Conservation (phyloP, 2,888 invertebrate species). For the Cryptus armator region DNA sequence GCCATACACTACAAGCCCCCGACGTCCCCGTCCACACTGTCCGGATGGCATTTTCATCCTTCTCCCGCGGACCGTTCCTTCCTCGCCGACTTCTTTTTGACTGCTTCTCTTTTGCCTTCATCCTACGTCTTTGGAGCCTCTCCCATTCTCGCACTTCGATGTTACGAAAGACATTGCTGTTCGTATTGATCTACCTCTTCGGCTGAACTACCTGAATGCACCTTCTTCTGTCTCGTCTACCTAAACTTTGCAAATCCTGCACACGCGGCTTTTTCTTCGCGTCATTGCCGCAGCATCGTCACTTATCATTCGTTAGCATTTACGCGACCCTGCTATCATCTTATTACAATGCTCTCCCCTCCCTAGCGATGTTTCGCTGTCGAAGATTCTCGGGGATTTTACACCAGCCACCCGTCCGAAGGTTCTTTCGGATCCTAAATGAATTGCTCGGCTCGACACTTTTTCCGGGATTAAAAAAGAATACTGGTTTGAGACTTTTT, state of each 20-base stretch:
- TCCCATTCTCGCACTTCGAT: conserved; percentile 8
- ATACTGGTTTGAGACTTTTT: neutral
- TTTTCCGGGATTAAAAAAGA: neutral
- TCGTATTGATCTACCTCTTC: conserved; percentile 18
- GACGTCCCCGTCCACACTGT: conserved; percentile 35
- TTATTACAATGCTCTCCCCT: neutral
- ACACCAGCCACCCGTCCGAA: neutral
- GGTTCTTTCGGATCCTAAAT: neutral
- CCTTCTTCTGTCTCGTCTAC: neutral
- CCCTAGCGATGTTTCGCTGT: neutral
- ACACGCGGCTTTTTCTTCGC: neutral
- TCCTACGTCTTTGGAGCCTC: conserved; percentile 4
- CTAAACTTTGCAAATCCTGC: neutral
- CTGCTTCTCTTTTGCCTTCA: neutral
- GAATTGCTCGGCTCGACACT: neutral
- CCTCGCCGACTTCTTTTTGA: conserved; percentile 24
- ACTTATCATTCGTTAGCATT: neutral
- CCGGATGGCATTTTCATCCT: conserved; percentile 58
- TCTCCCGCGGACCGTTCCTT: conserved; percentile 41
- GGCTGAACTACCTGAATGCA: conserved; percentile 11
- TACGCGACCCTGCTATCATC: neutral
- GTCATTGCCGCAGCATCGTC: neutral
- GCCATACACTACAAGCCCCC: conserved; percentile 24
- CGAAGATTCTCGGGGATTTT: neutral
- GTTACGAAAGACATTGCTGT: conserved; percentile 4